Evolutionary conservation across 2,888 invertebrate species (phyloP), one percentile per base, ranked within the genome.

Genomic region (Mesoligia furuncula): DNA sequence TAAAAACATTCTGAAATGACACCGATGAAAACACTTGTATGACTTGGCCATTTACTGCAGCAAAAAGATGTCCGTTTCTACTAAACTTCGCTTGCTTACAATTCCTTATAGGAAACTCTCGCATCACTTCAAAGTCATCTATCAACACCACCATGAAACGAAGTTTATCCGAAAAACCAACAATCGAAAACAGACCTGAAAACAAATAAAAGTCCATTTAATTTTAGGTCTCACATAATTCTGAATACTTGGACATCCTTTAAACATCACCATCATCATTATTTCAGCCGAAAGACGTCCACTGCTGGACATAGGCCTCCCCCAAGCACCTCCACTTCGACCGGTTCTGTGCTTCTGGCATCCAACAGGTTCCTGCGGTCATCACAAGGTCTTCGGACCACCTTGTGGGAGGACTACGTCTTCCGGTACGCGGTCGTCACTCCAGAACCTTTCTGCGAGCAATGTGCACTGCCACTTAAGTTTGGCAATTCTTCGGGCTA

Each of bases 111-210:
- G 98, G 96, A 90, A 98, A 98, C 89, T 98, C 98, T 79, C 97
- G 97, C 94, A 98, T 97, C 61, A 96, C 97, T 97, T 98, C 97
- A 73, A 99, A 97, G 91, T 99, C 99, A 90, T 99, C 99, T 89
- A 99, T 98, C 85, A 99, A 97, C 42, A 99, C 98, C 77, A 98
- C 98, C 97, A 99, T 98, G 86, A 99, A 98, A 70, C 99, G 97
- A 6, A 99, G 95, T 94, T 99, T 99, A 93, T 99, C 99, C 1
- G 98, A 98, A 93, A 99, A 99, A 0, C 99, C 99, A 54, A 99
- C 98, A 64, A 99, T 97, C 3, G 98, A 98, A 93, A 99, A 99
- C 1, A 99, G 97, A 8, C 99, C 99, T 85, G 97, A 95, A 89
- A 94, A 65, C n/a, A 82, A 77, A 83, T 59, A 42, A n/a, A 36